Evolutionary conservation across 2,888 invertebrate genomes (phyloP).

Genomic region (Ashinkailepas kermadecensis): DNA sequence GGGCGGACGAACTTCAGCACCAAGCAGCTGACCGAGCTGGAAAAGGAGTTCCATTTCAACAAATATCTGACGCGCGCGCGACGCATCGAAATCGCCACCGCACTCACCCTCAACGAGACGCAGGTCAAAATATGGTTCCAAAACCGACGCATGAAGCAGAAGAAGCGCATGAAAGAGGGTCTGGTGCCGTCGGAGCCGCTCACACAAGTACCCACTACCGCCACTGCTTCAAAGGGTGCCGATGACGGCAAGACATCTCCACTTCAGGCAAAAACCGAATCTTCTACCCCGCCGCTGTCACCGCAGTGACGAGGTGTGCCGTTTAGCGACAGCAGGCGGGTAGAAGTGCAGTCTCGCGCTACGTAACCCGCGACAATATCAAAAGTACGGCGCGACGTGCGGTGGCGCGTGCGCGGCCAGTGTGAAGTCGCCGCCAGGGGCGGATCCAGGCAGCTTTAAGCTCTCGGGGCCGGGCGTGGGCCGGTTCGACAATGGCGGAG

Average conservation of each 20-base stretch:
- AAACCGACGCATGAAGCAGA: conserved; percentile 96
- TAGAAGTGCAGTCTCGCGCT: background rate
- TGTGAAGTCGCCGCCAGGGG: background rate
- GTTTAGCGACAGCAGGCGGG: background rate
- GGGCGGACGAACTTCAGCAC: conserved; percentile 98
- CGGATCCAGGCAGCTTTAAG: conserved; percentile 15
- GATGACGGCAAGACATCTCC: background rate
- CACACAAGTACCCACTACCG: conserved; percentile 37
- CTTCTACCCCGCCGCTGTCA: conserved; percentile 11
- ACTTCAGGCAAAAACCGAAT: conserved; percentile 12
- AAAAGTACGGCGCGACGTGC: background rate
- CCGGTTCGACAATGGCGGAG: background rate
- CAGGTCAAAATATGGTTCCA: conserved; percentile 99
- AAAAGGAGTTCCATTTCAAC: conserved; percentile 99
- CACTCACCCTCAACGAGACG: conserved; percentile 91
- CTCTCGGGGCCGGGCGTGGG: background rate
- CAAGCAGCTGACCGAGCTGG: conserved; percentile 96
- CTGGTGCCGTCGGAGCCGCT: conserved; percentile 58
- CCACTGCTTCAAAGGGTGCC: conserved; percentile 28
- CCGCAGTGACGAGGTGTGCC: background rate
- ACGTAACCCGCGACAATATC: background rate
- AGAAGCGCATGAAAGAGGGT: conserved; percentile 92
- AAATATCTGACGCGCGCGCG: conserved; percentile 95
- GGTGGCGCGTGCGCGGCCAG: background rate
- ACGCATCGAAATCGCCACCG: conserved; percentile 94